A percentile compares a stretch with the other conserved stretches of the same genome.
These are phyloP conservation scores for Junco hyemalis DNA, from an alignment of 2,113 vertebrate species.

Conservation along the genomic window DNA sequence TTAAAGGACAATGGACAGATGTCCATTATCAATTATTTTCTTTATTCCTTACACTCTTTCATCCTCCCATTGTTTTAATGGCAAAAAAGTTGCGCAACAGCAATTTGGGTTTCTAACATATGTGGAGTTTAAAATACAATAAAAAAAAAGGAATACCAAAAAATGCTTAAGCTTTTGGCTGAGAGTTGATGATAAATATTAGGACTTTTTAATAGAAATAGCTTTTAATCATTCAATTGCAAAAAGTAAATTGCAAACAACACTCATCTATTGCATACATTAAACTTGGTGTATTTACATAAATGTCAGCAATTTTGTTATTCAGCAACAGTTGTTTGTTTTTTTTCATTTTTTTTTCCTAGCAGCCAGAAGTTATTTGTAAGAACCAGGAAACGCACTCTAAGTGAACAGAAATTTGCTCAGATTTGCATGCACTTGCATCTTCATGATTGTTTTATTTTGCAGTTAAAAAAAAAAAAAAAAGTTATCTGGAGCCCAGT, in stretches of 20 bases:
- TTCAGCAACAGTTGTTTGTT: too few species aligned
- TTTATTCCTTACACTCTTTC: background rate
- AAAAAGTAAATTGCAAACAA: too few species aligned
- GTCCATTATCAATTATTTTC: background rate
- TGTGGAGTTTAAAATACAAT: background rate
- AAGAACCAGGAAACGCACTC: too few species aligned
- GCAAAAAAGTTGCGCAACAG: background rate
- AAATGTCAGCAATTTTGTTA: too few species aligned
- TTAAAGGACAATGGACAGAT: background rate
- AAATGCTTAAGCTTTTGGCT: fast-evolving
- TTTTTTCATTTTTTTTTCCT: too few species aligned
- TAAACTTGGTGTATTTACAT: too few species aligned
- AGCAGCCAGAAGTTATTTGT: too few species aligned
- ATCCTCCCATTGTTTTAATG: background rate
- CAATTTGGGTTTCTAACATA: background rate
- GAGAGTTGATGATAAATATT: background rate
- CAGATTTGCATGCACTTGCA: too few species aligned
- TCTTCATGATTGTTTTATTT: too few species aligned
- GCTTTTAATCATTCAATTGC: background rate
- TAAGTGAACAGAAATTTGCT: too few species aligned
- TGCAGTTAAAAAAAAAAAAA: too few species aligned
- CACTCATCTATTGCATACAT: too few species aligned
- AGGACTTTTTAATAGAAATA: background rate
- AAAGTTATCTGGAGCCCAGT: background rate
- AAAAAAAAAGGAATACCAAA: background rate